These are phyloP conservation scores for Ploceus nigricollis DNA, from an alignment of 2,113 vertebrate species.

Conservation along the genomic window DNA sequence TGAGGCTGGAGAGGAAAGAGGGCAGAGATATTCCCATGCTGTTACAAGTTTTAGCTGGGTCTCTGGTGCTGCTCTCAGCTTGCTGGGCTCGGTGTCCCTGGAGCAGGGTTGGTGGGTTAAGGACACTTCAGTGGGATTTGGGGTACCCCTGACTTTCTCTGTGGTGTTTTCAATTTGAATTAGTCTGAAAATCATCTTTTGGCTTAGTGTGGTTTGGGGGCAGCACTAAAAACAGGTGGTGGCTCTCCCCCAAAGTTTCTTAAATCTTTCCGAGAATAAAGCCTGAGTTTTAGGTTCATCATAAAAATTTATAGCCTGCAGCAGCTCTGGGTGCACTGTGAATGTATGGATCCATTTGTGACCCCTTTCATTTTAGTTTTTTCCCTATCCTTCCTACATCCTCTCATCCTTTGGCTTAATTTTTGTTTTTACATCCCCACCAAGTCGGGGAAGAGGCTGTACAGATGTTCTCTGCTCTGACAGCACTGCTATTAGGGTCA, in stretches of 20 bases:
- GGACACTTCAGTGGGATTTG: fast-evolving
- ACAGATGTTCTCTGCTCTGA: neutral
- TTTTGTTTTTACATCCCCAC: neutral
- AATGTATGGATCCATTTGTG: neutral
- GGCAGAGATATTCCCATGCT: neutral
- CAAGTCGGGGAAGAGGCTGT: neutral
- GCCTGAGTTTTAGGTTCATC: neutral
- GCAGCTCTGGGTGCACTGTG: neutral
- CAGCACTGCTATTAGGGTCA: neutral
- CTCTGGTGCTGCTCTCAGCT: neutral
- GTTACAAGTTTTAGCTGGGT: neutral
- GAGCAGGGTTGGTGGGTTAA: neutral
- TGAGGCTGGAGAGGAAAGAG: neutral
- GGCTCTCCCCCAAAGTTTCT: neutral
- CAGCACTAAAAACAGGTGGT: neutral
- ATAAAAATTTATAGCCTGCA: neutral
- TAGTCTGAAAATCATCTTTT: neutral
- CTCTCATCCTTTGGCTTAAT: neutral
- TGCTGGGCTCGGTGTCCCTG: neutral
- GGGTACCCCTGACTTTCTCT: neutral
- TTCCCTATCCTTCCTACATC: neutral
- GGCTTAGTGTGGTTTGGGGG: neutral
- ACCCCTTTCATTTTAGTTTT: neutral
- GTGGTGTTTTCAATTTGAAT: neutral
- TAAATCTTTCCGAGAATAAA: neutral